These are phyloP conservation scores for Chloroceryle aenea DNA, from an alignment of 2,113 vertebrate species.

Conservation along the genomic window DNA sequence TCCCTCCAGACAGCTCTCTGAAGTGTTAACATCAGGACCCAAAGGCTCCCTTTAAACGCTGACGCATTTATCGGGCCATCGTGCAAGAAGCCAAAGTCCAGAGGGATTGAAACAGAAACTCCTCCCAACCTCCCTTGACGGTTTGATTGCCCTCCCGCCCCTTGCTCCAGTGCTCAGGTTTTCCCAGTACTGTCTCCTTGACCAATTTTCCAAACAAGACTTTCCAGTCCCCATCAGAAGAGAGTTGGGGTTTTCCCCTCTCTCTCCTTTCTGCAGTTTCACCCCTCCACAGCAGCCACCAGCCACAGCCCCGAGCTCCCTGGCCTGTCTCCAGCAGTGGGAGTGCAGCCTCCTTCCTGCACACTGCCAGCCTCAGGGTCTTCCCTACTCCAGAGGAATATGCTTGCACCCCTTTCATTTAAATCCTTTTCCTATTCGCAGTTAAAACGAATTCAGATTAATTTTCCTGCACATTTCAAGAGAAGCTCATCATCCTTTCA, in stretches of 20 bases:
- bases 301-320: fast-evolving
- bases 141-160: neutral
- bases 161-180: neutral
- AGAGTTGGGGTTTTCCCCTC: conserved; percentile 11
- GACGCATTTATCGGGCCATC: neutral
- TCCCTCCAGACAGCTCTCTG: neutral
- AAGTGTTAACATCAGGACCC: neutral
- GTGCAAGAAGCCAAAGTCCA: neutral
- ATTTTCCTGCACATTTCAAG: neutral
- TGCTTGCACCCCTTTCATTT: neutral
- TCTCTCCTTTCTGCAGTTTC: neutral
- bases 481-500: neutral
- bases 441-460: neutral
- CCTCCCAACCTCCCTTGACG: neutral
- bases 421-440: neutral
- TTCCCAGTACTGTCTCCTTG: neutral
- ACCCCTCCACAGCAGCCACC: neutral
- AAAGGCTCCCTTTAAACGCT: neutral
- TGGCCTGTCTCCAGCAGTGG: neutral
- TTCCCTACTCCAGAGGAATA: neutral
- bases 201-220: conserved; percentile 51
- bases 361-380: neutral
- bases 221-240: conserved; percentile 36
- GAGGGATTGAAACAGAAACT: neutral
- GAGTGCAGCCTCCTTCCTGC: neutral